Evolutionary conservation across 1,140 invertebrate genomes (phyloP), one percentile per base, ranked within the genome.

Genomic region (Ganaspis sp.): DNA sequence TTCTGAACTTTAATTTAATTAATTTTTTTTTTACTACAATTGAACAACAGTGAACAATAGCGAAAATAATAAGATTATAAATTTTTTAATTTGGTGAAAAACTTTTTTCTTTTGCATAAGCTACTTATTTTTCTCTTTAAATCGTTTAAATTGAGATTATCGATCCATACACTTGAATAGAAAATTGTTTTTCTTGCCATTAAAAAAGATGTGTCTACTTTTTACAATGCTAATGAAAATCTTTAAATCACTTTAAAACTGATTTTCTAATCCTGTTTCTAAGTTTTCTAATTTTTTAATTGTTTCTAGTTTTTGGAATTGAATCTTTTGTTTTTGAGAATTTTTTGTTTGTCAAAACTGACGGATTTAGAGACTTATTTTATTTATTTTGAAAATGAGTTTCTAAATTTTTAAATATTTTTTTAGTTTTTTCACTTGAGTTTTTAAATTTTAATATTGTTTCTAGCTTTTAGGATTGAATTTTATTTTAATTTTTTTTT

Each of bases 1-100:
- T 0, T 77, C 53, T 40, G 11, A 17, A 37, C 37, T 72, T 70
- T 58, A 38, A 76, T 38, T 72, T 29, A 37, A 45, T n/a, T 45
- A 12, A 45, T 15, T 45, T 4, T 4, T n/a, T 45, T 45, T n/a
- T 45, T 45, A n/a, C n/a, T 15, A 4, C n/a, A 17, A 49, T 5
- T 17, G 17, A 45, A 45, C n/a, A 49, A 49, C 17, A 17, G n/a
- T 5, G n/a, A 49, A n/a, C 45, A 17, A 49, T 17, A 49, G 17
- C 17, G 4, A 49, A 49, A 49, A n/a, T 49, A 40, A 40, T 49
- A 17, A 49, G 5, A n/a, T 49, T 49, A 5, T 17, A 49, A 49
- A 49, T 8, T 40, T 40, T 40, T 9, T n/a, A n/a, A n/a, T n/a
- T n/a, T n/a, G n/a, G n/a, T n/a, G 17, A n/a, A n/a, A 45, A 45